A percentile compares a stretch with the other conserved stretches of the same genome.
These are phyloP conservation scores for Nettapus auritus DNA, from an alignment of 2,113 vertebrate species.

Conservation along the genomic window DNA sequence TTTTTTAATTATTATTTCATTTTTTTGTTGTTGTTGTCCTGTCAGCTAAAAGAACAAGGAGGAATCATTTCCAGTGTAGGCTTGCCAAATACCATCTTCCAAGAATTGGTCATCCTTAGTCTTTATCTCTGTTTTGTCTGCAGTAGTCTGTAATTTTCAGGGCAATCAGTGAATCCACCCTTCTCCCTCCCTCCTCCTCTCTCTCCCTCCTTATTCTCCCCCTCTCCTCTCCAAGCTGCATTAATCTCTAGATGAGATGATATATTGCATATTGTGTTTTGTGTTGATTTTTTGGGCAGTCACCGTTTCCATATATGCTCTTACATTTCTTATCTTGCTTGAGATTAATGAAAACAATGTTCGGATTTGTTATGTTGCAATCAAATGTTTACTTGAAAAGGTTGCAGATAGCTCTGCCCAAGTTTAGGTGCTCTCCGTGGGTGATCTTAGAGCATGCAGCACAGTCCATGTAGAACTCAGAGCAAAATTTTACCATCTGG, in stretches of 20 bases:
- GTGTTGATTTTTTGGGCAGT: neutral
- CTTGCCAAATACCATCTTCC: neutral
- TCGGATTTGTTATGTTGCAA: neutral
- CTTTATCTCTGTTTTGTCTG: neutral
- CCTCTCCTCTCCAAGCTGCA: rapidly evolving
- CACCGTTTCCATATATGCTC: neutral
- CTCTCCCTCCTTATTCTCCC: rapidly evolving
- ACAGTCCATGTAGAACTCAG: neutral
- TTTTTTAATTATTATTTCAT: neutral
- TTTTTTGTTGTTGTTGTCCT: neutral
- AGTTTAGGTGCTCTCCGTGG: neutral
- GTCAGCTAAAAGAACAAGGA: neutral
- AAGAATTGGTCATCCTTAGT: neutral
- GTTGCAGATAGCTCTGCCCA: neutral
- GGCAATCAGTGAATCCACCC: neutral
- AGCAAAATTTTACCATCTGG: neutral
- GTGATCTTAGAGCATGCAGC: neutral
- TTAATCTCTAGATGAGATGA: neutral
- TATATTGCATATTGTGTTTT: neutral
- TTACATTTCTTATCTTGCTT: neutral
- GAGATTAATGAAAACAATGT: neutral
- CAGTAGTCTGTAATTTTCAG: neutral
- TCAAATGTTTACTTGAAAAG: neutral
- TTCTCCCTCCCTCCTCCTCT: neutral
- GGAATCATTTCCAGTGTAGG: neutral